Conservation (phyloP, 2,888 invertebrate genomes). For the Meliscaeva auricollis region DNA sequence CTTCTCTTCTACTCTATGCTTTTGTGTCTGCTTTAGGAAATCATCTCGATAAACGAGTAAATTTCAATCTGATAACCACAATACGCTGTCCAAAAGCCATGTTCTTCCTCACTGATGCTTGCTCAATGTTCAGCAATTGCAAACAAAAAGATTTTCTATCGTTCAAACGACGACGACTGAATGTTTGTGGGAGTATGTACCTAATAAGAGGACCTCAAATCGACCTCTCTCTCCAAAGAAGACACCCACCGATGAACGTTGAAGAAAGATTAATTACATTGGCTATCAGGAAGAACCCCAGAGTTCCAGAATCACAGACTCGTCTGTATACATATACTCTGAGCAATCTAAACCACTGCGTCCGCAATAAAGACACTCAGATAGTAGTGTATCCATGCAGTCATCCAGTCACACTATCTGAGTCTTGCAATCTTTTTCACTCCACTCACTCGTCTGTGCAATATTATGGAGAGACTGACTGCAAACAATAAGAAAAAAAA, state of each 20-base stretch:
- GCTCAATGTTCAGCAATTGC: constrained; percentile 12
- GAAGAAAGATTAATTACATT: constrained; percentile 53
- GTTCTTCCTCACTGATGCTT: too few relatives aligned
- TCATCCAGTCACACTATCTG: constrained; percentile 32
- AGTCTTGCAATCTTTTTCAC: constrained; percentile 26
- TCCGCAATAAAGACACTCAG: constrained; percentile 37
- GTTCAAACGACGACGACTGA: too few relatives aligned
- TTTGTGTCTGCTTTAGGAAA: constrained; percentile 14
- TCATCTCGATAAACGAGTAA: constrained; percentile 53
- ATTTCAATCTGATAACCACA: constrained; percentile 53
- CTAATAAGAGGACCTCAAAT: too few relatives aligned
- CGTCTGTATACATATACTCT: too few relatives aligned
- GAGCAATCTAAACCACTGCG: constrained; percentile 20
- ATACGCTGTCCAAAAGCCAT: constrained; percentile 16
- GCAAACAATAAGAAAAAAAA: constrained; percentile 11
- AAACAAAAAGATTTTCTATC: constrained; percentile 33
- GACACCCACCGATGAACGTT: constrained; percentile 22
- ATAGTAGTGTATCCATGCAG: constrained; percentile 16
- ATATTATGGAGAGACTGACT: not conserved
- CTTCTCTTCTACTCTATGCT: not conserved
- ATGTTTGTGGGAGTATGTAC: not conserved
- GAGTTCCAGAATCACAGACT: constrained; percentile 12
- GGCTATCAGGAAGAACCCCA: constrained; percentile 28
- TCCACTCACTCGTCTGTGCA: not conserved
- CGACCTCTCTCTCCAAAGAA: too few relatives aligned